These are phyloP conservation scores for Myopa tessellatipennis DNA, from an alignment of 2,888 invertebrate species.

Conservation along the genomic window DNA sequence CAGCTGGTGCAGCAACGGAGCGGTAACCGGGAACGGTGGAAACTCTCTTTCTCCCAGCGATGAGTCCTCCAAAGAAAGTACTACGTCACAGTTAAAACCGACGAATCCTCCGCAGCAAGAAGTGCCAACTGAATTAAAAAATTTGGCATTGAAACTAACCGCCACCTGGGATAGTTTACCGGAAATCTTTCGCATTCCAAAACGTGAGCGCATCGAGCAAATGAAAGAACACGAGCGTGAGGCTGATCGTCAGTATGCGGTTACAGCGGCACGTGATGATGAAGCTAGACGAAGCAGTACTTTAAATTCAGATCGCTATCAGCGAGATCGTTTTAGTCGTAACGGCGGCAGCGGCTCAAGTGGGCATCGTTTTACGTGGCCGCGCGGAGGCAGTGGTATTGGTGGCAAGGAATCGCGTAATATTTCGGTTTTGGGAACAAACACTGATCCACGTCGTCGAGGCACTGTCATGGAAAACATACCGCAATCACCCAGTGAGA, in stretches of 20 bases:
- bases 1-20: constrained; percentile 76
- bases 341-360: constrained; percentile 29
- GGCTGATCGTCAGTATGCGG: constrained; percentile 74
- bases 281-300: constrained; percentile 35
- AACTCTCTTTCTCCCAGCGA: constrained; percentile 46
- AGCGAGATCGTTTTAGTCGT: constrained; percentile 51
- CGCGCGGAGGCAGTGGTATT: constrained; percentile 10
- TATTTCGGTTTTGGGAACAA: constrained; percentile 38
- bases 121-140: constrained; percentile 55
- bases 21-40: constrained; percentile 45
- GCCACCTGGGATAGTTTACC: constrained; percentile 63
- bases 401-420: constrained; percentile 44
- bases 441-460: constrained; percentile 40
- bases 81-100: constrained; percentile 40
- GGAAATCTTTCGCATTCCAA: constrained; percentile 87
- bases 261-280: constrained; percentile 45
- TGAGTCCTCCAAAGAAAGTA: constrained; percentile 49
- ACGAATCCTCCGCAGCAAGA: constrained; percentile 41
- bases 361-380: constrained; percentile 21
- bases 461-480: constrained; percentile 13
- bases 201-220: constrained; percentile 92
- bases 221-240: constrained; percentile 95
- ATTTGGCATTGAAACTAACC: constrained; percentile 54
- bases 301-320: constrained; percentile 46
- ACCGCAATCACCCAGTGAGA: constrained; percentile 33